A percentile compares a stretch with the other conserved stretches of the same genome.
phyloP scores from a whole-genome alignment of 2,113 vertebrate species.

The Chaetodon trifascialis region DNA sequence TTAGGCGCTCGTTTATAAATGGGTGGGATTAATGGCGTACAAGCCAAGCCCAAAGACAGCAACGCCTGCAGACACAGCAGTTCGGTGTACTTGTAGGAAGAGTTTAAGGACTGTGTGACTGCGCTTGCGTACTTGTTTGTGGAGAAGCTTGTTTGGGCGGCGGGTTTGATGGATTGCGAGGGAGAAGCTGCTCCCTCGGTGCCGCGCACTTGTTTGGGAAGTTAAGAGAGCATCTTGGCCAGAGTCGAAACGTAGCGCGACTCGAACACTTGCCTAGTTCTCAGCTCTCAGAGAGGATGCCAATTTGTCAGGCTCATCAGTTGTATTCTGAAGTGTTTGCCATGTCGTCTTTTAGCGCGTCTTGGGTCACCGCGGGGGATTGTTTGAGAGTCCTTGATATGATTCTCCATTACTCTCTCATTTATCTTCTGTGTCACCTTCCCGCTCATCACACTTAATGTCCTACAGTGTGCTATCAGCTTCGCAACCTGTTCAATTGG shows the following conservation, averaged over 20 bases:
- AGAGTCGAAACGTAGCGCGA: conserved; percentile 32
- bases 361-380: conserved; percentile 49
- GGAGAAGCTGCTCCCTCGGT: conserved; percentile 46
- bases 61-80: conserved; percentile 56
- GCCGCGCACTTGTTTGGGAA: conserved; percentile 30
- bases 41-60: conserved; percentile 57
- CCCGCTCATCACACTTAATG: conserved; percentile 48
- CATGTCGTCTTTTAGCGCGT: conserved; percentile 25
- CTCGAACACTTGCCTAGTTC: conserved; percentile 42
- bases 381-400: conserved; percentile 58
- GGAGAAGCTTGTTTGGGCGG: conserved; percentile 39
- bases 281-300: conserved; percentile 41
- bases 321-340: conserved; percentile 53
- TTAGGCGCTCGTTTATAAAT: conserved; percentile 79
- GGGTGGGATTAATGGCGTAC: conserved; percentile 73
- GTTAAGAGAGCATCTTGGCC: conserved; percentile 38
- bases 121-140: conserved; percentile 3
- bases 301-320: conserved; percentile 47
- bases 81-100: neutral
- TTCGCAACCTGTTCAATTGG: conserved; percentile 8
- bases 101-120: conserved; percentile 10
- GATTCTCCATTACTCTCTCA: conserved; percentile 49
- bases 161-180: conserved; percentile 58
- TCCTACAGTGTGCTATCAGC: conserved; percentile 25
- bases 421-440: conserved; percentile 49